These are phyloP conservation scores for Cynaeus angustus DNA, from an alignment of 2,888 invertebrate genomes.

Conservation along the genomic window DNA sequence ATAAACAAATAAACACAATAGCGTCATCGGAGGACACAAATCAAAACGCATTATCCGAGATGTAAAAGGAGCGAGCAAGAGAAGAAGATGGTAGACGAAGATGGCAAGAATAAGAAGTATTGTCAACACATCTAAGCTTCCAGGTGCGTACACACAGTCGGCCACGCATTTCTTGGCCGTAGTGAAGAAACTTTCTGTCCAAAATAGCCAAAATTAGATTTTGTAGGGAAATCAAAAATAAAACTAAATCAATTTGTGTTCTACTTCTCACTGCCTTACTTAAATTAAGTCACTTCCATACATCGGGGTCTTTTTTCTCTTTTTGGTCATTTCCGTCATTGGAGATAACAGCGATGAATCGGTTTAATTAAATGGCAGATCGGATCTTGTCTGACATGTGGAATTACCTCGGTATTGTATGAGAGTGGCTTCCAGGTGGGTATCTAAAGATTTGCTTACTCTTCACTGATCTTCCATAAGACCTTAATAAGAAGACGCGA, in stretches of 20 bases:
- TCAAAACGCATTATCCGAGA: constrained; percentile 64
- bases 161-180: constrained; percentile 56
- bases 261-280: background rate
- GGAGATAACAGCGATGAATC: constrained; percentile 1
- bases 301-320: background rate
- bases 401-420: constrained; percentile 63
- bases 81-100: constrained; percentile 51
- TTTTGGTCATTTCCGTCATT: constrained; percentile 1
- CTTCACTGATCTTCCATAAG: constrained; percentile 51
- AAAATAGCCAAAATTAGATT: too few species aligned
- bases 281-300: background rate
- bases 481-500: constrained; percentile 38
- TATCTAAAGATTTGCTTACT: constrained; percentile 58
- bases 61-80: constrained; percentile 51
- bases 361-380: constrained; percentile 32
- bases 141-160: constrained; percentile 65
- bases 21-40: constrained; percentile 63
- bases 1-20: constrained; percentile 62
- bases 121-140: constrained; percentile 64
- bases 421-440: constrained; percentile 60
- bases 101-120: constrained; percentile 59
- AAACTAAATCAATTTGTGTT: too few species aligned
- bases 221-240: too few species aligned
- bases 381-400: constrained; percentile 54
- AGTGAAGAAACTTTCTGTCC: background rate